phyloP scores from a whole-genome alignment of 1,140 invertebrate genomes.

The Bacillus rossius region DNA sequence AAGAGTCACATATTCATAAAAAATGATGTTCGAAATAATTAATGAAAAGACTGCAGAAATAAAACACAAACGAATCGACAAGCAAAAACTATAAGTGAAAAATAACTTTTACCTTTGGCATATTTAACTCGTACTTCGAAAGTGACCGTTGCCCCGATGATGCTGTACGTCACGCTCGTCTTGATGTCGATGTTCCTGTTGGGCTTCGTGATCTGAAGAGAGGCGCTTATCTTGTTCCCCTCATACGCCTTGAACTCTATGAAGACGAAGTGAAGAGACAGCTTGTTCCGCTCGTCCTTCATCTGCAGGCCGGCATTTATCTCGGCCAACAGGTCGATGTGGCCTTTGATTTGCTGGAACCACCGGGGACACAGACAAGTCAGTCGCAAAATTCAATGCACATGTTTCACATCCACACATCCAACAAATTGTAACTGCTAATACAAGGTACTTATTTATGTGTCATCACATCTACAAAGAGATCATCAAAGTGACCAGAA shows the following conservation, averaged over 20 bases:
- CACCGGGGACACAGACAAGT: too few relatives aligned
- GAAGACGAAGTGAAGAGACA: slow-evolving; percentile 48
- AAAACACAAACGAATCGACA: too few relatives aligned
- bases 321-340: slow-evolving; percentile 47
- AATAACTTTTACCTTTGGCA: slow-evolving; percentile 43
- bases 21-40: too few relatives aligned
- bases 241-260: slow-evolving; percentile 47
- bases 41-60: too few relatives aligned
- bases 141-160: slow-evolving; percentile 34
- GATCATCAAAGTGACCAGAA: too few relatives aligned
- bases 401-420: too few relatives aligned
- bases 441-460: too few relatives aligned
- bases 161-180: slow-evolving; percentile 38
- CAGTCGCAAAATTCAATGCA: too few relatives aligned
- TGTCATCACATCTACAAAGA: too few relatives aligned
- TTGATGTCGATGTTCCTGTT: slow-evolving; percentile 46
- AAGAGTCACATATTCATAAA: too few relatives aligned
- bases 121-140: slow-evolving; percentile 42
- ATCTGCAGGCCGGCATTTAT: slow-evolving; percentile 45
- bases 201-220: slow-evolving; percentile 43
- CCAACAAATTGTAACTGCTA: too few relatives aligned
- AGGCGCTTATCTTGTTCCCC: slow-evolving; percentile 41
- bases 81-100: too few relatives aligned
- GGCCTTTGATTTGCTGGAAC: slow-evolving; percentile 45
- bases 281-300: slow-evolving; percentile 38